Percentiles rank a stretch among this genome's conserved stretches.
Evolutionary conservation across 2,888 invertebrate genomes (phyloP).

Genomic region (Hecatera dysodea): DNA sequence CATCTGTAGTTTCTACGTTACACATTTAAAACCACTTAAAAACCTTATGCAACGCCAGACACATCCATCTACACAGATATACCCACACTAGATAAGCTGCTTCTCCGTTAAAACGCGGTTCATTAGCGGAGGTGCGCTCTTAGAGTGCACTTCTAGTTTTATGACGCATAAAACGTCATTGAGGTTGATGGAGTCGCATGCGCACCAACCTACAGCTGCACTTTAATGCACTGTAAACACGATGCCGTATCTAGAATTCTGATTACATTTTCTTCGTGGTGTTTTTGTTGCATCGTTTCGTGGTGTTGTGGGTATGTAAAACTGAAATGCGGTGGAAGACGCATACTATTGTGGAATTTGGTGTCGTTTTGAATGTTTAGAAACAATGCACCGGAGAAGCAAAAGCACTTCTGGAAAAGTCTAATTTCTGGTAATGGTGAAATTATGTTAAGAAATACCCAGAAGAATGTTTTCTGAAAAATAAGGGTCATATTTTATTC

Average conservation of each 20-base stretch:
- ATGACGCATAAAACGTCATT: slow-evolving; percentile 68
- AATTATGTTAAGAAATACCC: not conserved
- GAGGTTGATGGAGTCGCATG: slow-evolving; percentile 68
- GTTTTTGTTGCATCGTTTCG: slow-evolving; percentile 33
- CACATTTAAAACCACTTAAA: slow-evolving; percentile 30
- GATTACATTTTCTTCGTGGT: slow-evolving; percentile 60
- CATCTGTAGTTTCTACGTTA: not conserved
- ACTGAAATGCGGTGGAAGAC: not conserved
- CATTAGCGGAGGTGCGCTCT: slow-evolving; percentile 69
- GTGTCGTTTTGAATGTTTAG: not conserved
- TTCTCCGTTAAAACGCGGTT: slow-evolving; percentile 59
- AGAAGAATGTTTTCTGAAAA: not conserved
- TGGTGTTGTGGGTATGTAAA: slow-evolving; percentile 3
- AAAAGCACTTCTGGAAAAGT: not conserved
- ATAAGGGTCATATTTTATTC: too few relatives aligned
- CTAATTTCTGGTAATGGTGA: not conserved
- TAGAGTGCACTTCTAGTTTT: slow-evolving; percentile 72
- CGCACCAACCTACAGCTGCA: slow-evolving; percentile 52
- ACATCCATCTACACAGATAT: slow-evolving; percentile 18
- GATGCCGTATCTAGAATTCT: slow-evolving; percentile 60
- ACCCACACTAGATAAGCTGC: slow-evolving; percentile 39
- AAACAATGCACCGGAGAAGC: not conserved
- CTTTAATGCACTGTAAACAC: slow-evolving; percentile 68
- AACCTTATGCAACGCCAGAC: slow-evolving; percentile 24
- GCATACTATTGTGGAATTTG: not conserved